Conservation (phyloP, 2,888 invertebrate genomes). For the Atrina japonica region DNA sequence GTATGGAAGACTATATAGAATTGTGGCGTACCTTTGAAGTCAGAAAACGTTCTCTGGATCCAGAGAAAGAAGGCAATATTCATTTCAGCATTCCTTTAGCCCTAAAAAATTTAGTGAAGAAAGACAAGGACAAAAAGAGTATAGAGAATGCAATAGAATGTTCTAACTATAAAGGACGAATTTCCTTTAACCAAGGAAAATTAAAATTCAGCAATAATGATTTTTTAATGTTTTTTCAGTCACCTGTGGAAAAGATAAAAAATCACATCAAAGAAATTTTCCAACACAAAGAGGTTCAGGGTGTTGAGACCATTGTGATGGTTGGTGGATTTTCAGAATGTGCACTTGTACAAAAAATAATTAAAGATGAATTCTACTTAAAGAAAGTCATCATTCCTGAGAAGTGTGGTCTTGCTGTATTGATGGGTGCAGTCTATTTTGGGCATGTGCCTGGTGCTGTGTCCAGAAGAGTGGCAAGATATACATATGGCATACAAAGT, state of each 20-base stretch:
- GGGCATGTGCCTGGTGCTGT: slow-evolving; percentile 28
- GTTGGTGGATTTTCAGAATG: slow-evolving; percentile 44
- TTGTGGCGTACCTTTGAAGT: slow-evolving; percentile 39
- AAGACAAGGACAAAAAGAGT: not conserved
- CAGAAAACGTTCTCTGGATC: slow-evolving; percentile 26
- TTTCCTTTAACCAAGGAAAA: slow-evolving; percentile 19
- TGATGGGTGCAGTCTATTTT: slow-evolving; percentile 39
- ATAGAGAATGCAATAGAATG: slow-evolving; percentile 8
- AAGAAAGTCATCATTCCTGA: slow-evolving; percentile 27
- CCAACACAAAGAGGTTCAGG: slow-evolving; percentile 6
- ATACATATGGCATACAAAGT: slow-evolving; percentile 39
- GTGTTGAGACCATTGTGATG: slow-evolving; percentile 32
- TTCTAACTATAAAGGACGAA: not conserved
- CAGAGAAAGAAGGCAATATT: not conserved
- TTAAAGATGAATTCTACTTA: slow-evolving; percentile 3
- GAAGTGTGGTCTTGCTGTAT: slow-evolving; percentile 30
- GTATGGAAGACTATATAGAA: slow-evolving; percentile 40
- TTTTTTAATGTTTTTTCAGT: slow-evolving; percentile 18
- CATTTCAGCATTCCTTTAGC: slow-evolving; percentile 21
- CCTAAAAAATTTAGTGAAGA: slow-evolving; percentile 12
- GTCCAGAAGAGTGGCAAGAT: slow-evolving; percentile 3
- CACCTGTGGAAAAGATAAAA: slow-evolving; percentile 19
- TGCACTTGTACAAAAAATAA: slow-evolving; percentile 24
- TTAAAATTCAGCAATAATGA: not conserved
- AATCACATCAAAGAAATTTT: slow-evolving; percentile 21